Base-by-base conservation (phyloP, 2,888 invertebrate species). In the Drosophila rellima region DNA sequence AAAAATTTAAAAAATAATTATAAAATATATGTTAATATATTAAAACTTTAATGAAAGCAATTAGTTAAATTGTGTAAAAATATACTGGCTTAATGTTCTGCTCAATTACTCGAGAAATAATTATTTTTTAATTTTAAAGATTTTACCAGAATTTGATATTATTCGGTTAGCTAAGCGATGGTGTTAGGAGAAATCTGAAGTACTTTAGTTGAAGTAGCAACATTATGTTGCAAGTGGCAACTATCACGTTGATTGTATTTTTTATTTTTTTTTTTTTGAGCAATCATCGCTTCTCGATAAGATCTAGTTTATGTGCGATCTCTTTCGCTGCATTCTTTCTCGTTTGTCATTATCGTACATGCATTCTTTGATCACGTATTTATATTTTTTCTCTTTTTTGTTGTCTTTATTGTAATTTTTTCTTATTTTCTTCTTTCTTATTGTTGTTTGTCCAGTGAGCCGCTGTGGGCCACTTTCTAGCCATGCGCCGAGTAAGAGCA, bases 391-490 rank as follows among this genome's bases (percentile, higher is more conserved):
- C 29, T 42, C 23, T 35, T 13, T 11, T 48, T 20, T n/a, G n/a
- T 11, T 44, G 18, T 45, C 11, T 29, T 40, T 18, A 23, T 61
- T 37, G 31, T 11, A 7, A 31, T n/a, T 5, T 33, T 33, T n/a
- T 51, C 5, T 15, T 23, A 10, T 31, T 59, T 31, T 20, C 26
- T 8, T 5, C 3, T 17, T 50, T 26, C 26, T 26, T 39, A n/a
- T 13, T 44, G 50, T 37, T 45, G 55, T 15, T 51, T 70, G 55
- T 29, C 47, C 48, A 50, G 31, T 35, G 52, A 65, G 42, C 54
- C 18, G 47, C 26, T 31, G 47, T 67, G 67, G 64, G 52, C 62
- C 56, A 75, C 74, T 75, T 75, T 78, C 74, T 78, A 72, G 57
- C 8, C 48, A 13, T 40, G 54, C 18, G 35, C 29, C 17, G 13